Evolutionary conservation across 2,797 vertebrate genomes (phyloP), one percentile per base, ranked within the genome.

Genomic region (Cynopterus sphinx): DNA sequence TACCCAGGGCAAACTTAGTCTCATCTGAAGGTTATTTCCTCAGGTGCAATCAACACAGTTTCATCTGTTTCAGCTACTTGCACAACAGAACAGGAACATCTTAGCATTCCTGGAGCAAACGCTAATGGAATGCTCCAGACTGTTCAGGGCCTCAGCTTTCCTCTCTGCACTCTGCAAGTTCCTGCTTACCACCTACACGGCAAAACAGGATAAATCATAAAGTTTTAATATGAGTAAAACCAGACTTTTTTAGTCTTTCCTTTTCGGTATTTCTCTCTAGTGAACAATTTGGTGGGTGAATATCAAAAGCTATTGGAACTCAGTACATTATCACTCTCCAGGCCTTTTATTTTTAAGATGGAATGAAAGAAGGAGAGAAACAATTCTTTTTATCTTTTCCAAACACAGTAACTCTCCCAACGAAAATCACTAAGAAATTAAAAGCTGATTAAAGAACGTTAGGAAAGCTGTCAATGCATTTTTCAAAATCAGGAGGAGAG

Each of bases 351-450:
- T 93, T 78, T 90, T 65, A 92, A 81, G 65, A 87, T 82, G 46
- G 33, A 78, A 78, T 43, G 28, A 87, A 86, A 97, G 51, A 55
- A 77, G 55, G 10, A 16, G 36, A 12, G 4, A 53, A 78, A 70
- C 28, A n/a, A 0, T 3, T 4, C 46, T 82, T 82, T 95, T 93
- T 53, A 67, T 84, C 28, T 88, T 93, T 89, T 90, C 53, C 33
- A 87, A 95, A 70, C 78, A 74, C 49, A 96, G 55, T 53, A 93
- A 93, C 31, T 91, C 39, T 91, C 70, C 68, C 63, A 87, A 65
- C 70, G 93, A 67, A 93, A 91, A 77, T 87, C 51, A 86, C 73
- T 75, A n/a, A 90, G 73, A 95, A 96, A 94, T 95, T 93, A 90
- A 90, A 90, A 94, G 59, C 84, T 95, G 75, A 81, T 93, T 97